phyloP scores from a whole-genome alignment of 1,140 invertebrate species.

The Macrobrachium rosenbergii region DNA sequence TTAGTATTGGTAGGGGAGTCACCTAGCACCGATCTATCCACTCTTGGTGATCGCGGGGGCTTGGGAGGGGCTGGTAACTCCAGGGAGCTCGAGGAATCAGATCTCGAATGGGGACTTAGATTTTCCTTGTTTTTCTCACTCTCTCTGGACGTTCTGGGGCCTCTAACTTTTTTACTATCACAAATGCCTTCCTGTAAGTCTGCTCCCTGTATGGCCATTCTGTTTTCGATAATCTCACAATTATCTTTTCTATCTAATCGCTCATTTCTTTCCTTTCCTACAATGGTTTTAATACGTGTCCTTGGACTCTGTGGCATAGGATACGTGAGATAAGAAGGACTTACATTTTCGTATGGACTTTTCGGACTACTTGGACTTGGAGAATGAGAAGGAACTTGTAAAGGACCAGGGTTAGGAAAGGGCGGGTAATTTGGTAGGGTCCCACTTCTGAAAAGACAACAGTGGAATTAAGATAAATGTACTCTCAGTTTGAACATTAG shows the following conservation, averaged over 20 bases:
- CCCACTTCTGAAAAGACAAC: conserved; percentile 55
- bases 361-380: conserved; percentile 56
- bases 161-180: conserved; percentile 46
- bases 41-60: conserved; percentile 56
- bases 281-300: conserved; percentile 57
- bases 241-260: conserved; percentile 43
- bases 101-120: conserved; percentile 34
- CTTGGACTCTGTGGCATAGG: conserved; percentile 60
- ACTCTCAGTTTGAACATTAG: background rate
- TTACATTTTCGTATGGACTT: conserved; percentile 60
- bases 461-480: background rate
- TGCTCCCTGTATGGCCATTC: conserved; percentile 38
- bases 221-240: conserved; percentile 58
- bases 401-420: conserved; percentile 42
- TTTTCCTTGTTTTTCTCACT: conserved; percentile 53
- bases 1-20: conserved; percentile 50
- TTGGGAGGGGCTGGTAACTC: conserved; percentile 43
- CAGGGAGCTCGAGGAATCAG: conserved; percentile 29
- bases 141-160: conserved; percentile 41
- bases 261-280: conserved; percentile 44
- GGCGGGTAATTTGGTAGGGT: conserved; percentile 46
- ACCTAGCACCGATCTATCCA: conserved; percentile 49
- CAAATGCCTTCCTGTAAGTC: conserved; percentile 35
- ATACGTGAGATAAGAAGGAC: conserved; percentile 44
- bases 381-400: conserved; percentile 40